phyloP scores from a whole-genome alignment of 2,113 vertebrate genomes.

The Sphaerodactylus townsendi region DNA sequence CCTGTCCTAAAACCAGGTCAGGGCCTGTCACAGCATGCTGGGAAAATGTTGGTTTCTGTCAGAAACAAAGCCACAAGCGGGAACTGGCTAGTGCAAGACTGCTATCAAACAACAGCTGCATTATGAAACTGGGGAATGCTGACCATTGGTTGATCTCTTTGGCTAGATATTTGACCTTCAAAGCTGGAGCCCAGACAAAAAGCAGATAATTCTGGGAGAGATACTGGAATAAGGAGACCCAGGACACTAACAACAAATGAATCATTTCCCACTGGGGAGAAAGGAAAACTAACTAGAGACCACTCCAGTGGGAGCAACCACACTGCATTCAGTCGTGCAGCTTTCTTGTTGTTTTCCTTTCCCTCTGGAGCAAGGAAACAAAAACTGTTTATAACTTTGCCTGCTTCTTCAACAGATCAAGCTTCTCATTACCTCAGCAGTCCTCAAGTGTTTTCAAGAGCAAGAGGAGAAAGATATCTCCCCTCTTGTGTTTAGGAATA shows the following conservation, averaged over 20 bases:
- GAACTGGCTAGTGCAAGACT: slow-evolving; percentile 29
- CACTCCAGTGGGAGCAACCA: neutral
- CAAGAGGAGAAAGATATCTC: neutral
- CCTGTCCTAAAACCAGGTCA: neutral
- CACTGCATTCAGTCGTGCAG: neutral
- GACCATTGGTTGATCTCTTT: slow-evolving; percentile 44
- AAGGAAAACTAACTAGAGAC: neutral
- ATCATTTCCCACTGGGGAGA: slow-evolving; percentile 10
- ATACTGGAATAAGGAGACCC: neutral
- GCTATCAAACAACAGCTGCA: slow-evolving; percentile 62
- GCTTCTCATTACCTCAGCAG: neutral
- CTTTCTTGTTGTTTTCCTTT: neutral
- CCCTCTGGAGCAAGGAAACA: neutral
- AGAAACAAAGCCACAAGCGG: slow-evolving; percentile 21
- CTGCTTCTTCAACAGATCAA: neutral
- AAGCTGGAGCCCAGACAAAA: slow-evolving; percentile 17
- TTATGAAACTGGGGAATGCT: slow-evolving; percentile 23
- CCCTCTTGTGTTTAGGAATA: slow-evolving; percentile 2
- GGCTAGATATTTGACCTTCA: slow-evolving; percentile 62
- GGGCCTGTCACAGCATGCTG: neutral
- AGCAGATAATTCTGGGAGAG: slow-evolving; percentile 16
- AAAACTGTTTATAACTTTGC: slow-evolving; percentile 1
- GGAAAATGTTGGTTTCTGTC: slow-evolving; percentile 18
- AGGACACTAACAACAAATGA: neutral
- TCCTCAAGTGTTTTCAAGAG: neutral